These are phyloP conservation scores for Pogonomyrmex californicus DNA, from an alignment of 1,140 invertebrate species.

Conservation along the genomic window DNA sequence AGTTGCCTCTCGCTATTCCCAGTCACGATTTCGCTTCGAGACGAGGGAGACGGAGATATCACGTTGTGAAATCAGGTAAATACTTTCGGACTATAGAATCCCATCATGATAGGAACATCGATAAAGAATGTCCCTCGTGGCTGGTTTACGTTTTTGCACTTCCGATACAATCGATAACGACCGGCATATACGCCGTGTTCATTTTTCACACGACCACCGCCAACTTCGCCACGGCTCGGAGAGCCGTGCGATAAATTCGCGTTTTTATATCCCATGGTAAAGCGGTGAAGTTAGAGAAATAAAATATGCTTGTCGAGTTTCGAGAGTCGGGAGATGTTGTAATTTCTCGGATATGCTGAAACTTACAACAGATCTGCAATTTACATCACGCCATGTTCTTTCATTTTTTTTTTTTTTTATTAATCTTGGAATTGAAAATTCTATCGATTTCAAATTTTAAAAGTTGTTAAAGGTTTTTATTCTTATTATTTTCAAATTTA, in stretches of 20 bases:
- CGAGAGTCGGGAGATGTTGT: constrained; percentile 21
- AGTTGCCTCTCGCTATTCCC: constrained; percentile 1
- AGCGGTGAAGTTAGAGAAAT: constrained; percentile 46
- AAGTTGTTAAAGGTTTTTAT: not conserved
- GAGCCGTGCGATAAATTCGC: constrained; percentile 42
- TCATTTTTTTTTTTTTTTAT: constrained; percentile 2
- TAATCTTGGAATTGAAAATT: constrained; percentile 13
- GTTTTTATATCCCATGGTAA: constrained; percentile 26
- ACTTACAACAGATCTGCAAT: constrained; percentile 12
- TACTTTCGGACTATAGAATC: constrained; percentile 15
- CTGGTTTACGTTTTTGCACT: not conserved
- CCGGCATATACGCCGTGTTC: not conserved
- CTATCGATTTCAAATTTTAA: not conserved
- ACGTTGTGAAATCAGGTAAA: constrained; percentile 45
- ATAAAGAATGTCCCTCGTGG: constrained; percentile 51
- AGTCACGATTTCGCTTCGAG: constrained; percentile 38
- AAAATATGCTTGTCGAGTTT: constrained; percentile 34
- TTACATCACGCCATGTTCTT: not conserved
- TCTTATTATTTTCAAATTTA: not conserved
- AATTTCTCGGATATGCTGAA: constrained; percentile 59
- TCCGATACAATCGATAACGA: constrained; percentile 42
- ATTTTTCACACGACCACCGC: constrained; percentile 36
- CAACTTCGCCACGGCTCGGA: not conserved
- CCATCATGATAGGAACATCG: constrained; percentile 48
- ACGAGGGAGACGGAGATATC: constrained; percentile 21